Conservation (phyloP, 1,140 invertebrate species). For the Saccostrea glomerata region DNA sequence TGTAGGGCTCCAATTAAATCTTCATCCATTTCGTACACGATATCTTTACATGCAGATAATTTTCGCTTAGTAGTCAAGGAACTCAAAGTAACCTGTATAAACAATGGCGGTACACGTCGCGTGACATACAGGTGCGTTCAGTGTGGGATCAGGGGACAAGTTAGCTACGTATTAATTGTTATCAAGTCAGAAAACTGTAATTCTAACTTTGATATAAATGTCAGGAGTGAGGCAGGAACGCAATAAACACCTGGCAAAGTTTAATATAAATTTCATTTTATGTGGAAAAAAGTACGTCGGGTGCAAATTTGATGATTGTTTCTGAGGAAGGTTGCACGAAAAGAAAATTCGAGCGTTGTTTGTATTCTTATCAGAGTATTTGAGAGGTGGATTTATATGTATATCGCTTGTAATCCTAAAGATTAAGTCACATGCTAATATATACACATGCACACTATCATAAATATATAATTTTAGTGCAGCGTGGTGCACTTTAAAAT, state of each 20-base stretch:
- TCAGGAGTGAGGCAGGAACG: not conserved
- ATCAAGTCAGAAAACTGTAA: constrained; percentile 39
- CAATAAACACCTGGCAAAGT: constrained; percentile 40
- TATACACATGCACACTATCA: too few relatives aligned
- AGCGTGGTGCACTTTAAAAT: too few relatives aligned
- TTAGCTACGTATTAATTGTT: constrained; percentile 36
- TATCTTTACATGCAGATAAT: constrained; percentile 30
- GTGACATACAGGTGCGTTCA: constrained; percentile 5
- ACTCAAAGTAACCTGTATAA: constrained; percentile 22
- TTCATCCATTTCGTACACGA: constrained; percentile 3
- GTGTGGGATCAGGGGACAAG: not conserved
- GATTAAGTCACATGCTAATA: not conserved
- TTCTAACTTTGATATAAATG: constrained; percentile 44
- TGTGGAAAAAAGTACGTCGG: not conserved
- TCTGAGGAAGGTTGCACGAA: constrained; percentile 22
- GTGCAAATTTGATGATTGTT: constrained; percentile 36
- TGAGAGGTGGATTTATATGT: not conserved
- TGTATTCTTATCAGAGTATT: not conserved
- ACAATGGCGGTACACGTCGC: constrained; percentile 27
- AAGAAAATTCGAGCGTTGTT: not conserved
- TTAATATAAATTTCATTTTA: constrained; percentile 33
- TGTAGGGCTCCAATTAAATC: constrained; percentile 12
- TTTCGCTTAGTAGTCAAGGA: not conserved
- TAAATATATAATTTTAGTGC: too few relatives aligned
- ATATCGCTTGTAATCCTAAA: not conserved